Conservation (phyloP, 2,113 vertebrate genomes). For the Saccopteryx leptura region DNA sequence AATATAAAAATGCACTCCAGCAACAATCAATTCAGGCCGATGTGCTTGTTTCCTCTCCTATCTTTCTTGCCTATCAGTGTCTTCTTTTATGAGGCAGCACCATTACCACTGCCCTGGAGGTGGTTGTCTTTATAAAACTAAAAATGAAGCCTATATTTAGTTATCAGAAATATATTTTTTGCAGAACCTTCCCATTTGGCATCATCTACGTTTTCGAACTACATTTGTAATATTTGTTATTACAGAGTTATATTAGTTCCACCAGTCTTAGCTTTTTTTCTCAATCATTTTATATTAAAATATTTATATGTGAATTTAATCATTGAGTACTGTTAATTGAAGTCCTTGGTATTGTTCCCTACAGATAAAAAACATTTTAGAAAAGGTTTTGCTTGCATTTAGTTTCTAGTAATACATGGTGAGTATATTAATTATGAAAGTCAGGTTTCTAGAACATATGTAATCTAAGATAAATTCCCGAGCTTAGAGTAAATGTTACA, state of each 20-base stretch:
- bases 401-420: constrained; percentile 79
- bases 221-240: constrained; percentile 16
- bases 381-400: constrained; percentile 69
- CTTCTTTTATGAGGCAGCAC: constrained; percentile 4
- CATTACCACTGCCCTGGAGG: background rate
- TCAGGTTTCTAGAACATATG: constrained; percentile 76
- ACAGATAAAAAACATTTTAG: constrained; percentile 77
- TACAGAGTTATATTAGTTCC: background rate
- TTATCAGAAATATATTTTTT: constrained; percentile 7
- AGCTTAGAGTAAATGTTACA: constrained; percentile 86
- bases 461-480: constrained; percentile 82
- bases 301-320: constrained; percentile 71
- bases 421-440: constrained; percentile 85
- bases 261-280: background rate
- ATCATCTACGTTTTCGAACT: constrained; percentile 32
- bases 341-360: constrained; percentile 72
- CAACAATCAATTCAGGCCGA: constrained; percentile 63
- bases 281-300: constrained; percentile 57
- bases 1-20: constrained; percentile 74
- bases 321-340: constrained; percentile 72
- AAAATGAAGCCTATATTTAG: constrained; percentile 29
- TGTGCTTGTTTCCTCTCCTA: constrained; percentile 63
- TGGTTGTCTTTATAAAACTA: constrained; percentile 10
- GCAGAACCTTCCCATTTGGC: background rate
- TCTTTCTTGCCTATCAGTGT: constrained; percentile 22